A percentile compares a stretch with the other conserved stretches of the same genome.
Conservation (phyloP, 2,797 vertebrate species). For the Peromyscus nudipes region DNA sequence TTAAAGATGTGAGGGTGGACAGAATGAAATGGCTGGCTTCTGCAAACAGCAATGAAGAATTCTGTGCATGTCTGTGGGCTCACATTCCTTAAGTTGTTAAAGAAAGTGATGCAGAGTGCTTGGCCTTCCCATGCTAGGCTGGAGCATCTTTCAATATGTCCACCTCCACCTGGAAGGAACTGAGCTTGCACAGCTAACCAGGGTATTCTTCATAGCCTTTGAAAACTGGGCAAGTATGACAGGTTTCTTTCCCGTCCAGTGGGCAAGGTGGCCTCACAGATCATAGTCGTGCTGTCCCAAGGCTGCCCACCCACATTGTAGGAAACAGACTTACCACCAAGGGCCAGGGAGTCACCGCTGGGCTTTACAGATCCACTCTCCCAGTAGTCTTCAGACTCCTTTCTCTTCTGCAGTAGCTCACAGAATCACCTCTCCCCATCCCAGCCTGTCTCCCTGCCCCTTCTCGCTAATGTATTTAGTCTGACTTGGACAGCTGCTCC, state of each 20-base stretch:
- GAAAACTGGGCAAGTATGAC: neutral
- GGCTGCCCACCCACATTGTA: neutral
- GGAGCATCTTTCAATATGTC: neutral
- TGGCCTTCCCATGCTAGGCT: neutral
- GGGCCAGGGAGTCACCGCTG: neutral
- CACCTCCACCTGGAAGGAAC: neutral
- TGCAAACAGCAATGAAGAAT: neutral
- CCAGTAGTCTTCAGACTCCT: neutral
- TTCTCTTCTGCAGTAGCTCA: neutral
- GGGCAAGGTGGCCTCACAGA: neutral
- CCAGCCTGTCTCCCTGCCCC: neutral
- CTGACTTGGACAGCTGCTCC: neutral
- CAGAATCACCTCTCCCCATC: neutral
- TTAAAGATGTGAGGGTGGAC: neutral
- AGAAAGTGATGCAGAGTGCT: neutral
- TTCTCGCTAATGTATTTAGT: neutral
- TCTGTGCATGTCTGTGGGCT: neutral
- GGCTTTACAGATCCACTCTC: rapidly evolving
- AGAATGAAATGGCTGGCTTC: neutral
- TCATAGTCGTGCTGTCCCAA: neutral
- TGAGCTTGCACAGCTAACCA: neutral
- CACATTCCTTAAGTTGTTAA: neutral
- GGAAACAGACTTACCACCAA: neutral
- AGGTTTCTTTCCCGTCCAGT: neutral
- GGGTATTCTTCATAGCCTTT: neutral